Percentiles rank a stretch among this genome's conserved stretches.
Evolutionary conservation across 1,140 invertebrate genomes (phyloP).

Genomic region (Cherax quadricarinatus): DNA sequence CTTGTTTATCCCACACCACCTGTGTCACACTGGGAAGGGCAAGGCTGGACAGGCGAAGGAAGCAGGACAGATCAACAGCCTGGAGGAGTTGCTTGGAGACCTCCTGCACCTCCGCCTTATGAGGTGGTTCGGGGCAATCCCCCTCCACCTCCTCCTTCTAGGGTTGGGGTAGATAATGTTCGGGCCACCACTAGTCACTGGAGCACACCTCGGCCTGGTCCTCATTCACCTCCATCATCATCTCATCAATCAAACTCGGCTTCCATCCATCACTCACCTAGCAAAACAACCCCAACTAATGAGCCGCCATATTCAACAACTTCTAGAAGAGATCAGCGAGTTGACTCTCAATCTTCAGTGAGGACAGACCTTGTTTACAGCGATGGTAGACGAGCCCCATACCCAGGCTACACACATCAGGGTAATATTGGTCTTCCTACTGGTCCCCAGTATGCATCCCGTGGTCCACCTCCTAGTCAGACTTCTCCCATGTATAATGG

Average conservation of each 20-base stretch:
- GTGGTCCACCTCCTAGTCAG: slow-evolving; percentile 64
- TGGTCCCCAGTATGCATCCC: slow-evolving; percentile 28
- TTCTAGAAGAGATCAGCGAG: slow-evolving; percentile 49
- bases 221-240: slow-evolving; percentile 29
- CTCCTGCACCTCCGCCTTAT: slow-evolving; percentile 56
- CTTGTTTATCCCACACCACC: slow-evolving; percentile 24
- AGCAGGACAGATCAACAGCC: slow-evolving; percentile 21
- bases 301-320: slow-evolving; percentile 41
- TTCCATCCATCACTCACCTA: slow-evolving; percentile 43
- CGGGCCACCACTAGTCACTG: slow-evolving; percentile 67
- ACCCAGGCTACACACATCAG: slow-evolving; percentile 43
- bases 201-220: slow-evolving; percentile 41
- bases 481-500: slow-evolving; percentile 55
- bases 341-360: slow-evolving; percentile 24
- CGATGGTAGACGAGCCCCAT: slow-evolving; percentile 46
- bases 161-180: slow-evolving; percentile 61
- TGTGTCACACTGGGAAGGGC: slow-evolving; percentile 35
- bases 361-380: slow-evolving; percentile 60
- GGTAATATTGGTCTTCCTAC: slow-evolving; percentile 4
- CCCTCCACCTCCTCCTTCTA: slow-evolving; percentile 49
- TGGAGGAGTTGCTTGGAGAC: slow-evolving; percentile 29
- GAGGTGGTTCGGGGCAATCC: slow-evolving; percentile 63
- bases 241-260: slow-evolving; percentile 11
- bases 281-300: slow-evolving; percentile 3
- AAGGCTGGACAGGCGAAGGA: slow-evolving; percentile 17